Evolutionary conservation across 1,140 invertebrate species (phyloP).

Genomic region (Drosophila kanapiae): DNA sequence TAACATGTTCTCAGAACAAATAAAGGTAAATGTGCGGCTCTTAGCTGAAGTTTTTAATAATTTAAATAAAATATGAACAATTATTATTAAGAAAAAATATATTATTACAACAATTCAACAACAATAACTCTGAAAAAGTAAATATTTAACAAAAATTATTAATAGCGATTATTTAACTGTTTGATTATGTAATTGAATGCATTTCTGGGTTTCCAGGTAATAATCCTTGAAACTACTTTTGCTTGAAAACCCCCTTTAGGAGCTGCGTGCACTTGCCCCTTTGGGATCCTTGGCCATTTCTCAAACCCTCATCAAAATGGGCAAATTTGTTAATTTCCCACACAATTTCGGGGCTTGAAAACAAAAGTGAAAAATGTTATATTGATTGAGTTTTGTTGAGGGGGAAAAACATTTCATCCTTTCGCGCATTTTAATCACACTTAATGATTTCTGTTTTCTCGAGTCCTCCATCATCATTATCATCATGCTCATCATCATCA

Average conservation of each 20-base stretch:
- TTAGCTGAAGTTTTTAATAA: too few relatives aligned
- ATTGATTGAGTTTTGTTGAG: conserved; percentile 40
- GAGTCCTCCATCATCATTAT: conserved; percentile 2
- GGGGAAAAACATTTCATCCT: conserved; percentile 60
- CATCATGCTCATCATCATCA: background rate
- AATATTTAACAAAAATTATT: background rate
- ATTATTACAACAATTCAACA: background rate
- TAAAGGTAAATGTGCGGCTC: too few relatives aligned
- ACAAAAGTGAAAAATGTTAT: conserved; percentile 44
- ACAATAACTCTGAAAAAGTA: background rate
- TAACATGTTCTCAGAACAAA: too few relatives aligned
- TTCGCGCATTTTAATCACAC: conserved; percentile 70
- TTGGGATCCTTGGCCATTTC: conserved; percentile 7
- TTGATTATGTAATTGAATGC: background rate
- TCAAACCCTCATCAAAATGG: conserved; percentile 44
- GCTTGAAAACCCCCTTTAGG: too few relatives aligned
- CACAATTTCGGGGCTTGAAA: conserved; percentile 17
- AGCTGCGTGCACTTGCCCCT: background rate
- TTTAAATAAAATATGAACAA: background rate
- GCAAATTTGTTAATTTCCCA: conserved; percentile 52
- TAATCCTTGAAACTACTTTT: background rate
- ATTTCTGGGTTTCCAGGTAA: background rate
- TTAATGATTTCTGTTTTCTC: conserved; percentile 62
- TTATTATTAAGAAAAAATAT: background rate
- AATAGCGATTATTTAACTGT: too few relatives aligned